phyloP scores from a whole-genome alignment of 2,888 invertebrate species.

The Noctua fimbriata region DNA sequence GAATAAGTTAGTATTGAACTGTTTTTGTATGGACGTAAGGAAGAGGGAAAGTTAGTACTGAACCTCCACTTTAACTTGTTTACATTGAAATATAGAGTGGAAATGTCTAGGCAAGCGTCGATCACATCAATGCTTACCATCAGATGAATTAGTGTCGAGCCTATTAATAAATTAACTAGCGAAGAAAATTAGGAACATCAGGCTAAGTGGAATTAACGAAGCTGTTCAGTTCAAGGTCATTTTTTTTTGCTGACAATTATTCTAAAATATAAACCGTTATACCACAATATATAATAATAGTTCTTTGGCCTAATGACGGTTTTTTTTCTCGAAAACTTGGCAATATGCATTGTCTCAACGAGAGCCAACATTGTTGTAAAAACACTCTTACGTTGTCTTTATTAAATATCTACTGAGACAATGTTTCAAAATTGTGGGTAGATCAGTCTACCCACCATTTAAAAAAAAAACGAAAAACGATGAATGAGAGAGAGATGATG shows the following conservation, averaged over 20 bases:
- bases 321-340: not conserved
- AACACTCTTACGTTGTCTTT: not conserved
- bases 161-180: not conserved
- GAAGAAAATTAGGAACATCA: not conserved
- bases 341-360: not conserved
- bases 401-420: not conserved
- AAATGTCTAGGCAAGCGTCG: not conserved
- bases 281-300: not conserved
- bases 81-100: not conserved
- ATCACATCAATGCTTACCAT: not conserved
- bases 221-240: not conserved
- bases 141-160: not conserved
- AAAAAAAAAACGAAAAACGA: no score
- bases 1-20: constrained; percentile 86
- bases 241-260: not conserved
- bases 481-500: no score
- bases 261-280: not conserved
- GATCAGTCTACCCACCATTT: not conserved
- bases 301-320: no score
- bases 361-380: not conserved
- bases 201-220: not conserved
- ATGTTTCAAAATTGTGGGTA: not conserved
- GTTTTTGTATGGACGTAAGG: constrained; percentile 70
- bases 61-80: not conserved
- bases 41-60: constrained; percentile 89